Percentiles rank a stretch among this genome's conserved stretches.
These are phyloP conservation scores for Zaprionus inermis DNA, from an alignment of 1,140 invertebrate genomes.

Conservation along the genomic window DNA sequence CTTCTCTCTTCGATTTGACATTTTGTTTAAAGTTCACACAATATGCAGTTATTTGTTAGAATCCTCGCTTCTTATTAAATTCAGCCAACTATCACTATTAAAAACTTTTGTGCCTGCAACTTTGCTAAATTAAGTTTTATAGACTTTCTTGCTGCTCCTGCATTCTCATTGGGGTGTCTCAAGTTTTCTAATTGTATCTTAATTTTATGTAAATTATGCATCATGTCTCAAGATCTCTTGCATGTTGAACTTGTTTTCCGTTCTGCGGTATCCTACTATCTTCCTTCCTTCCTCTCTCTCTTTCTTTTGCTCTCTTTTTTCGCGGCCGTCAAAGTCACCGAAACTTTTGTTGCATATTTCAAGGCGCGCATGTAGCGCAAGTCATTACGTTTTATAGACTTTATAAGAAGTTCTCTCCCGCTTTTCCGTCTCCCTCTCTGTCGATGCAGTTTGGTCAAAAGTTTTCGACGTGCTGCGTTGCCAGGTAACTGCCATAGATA, in stretches of 20 bases:
- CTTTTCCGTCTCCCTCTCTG: conserved; percentile 18
- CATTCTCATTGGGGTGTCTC: conserved; percentile 11
- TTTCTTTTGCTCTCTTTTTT: conserved; percentile 19
- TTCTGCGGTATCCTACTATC: not conserved
- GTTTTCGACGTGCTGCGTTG: conserved; percentile 53
- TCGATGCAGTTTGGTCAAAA: conserved; percentile 74
- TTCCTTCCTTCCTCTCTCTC: not conserved
- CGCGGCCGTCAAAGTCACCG: conserved; percentile 63
- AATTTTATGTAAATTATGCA: conserved; percentile 49
- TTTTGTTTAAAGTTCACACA: conserved; percentile 7
- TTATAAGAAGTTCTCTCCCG: conserved; percentile 71
- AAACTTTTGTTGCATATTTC: conserved; percentile 77
- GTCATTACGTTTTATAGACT: conserved; percentile 82
- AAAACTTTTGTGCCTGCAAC: conserved; percentile 2
- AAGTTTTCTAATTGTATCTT: conserved; percentile 48
- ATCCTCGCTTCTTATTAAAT: not conserved
- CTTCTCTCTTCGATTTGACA: conserved; percentile 4
- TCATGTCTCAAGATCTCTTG: conserved; percentile 12
- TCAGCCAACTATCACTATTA: conserved; percentile 1
- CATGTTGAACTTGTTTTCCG: conserved; percentile 7
- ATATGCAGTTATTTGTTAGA: not conserved
- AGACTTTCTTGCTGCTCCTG: not conserved
- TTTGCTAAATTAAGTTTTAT: conserved; percentile 8
- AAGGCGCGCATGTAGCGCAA: conserved; percentile 72
- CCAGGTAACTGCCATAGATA: conserved; percentile 30